Conservation (phyloP, 2,888 invertebrate genomes). For the Sylvicola fuscatus region DNA sequence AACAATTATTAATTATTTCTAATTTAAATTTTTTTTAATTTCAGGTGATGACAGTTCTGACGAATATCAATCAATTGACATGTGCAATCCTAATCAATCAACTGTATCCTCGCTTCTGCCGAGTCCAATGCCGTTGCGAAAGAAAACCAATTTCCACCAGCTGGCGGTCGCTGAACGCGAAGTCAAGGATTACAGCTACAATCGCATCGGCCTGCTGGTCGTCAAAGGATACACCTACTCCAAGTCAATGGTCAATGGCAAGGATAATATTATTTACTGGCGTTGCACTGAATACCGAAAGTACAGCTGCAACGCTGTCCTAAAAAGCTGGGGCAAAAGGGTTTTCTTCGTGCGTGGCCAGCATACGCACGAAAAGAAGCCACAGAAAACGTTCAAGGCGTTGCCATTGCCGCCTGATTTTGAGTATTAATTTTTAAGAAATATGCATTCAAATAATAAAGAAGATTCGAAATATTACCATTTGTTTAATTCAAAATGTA, state of each 20-base stretch:
- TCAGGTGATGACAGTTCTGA: no score
- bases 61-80: no score
- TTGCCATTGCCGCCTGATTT: conserved; percentile 9
- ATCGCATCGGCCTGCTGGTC: conserved; percentile 19
- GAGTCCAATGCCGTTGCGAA: no score
- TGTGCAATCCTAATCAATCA: no score
- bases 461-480: no score
- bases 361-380: conserved; percentile 18
- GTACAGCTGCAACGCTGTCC: conserved; percentile 14
- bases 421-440: not conserved
- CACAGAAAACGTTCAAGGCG: conserved; percentile 10
- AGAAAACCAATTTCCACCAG: no score
- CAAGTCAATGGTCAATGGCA: conserved; percentile 13
- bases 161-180: no score
- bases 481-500: no score
- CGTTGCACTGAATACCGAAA: conserved; percentile 17
- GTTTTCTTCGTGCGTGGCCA: conserved; percentile 11
- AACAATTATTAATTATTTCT: no score
- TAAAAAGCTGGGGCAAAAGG: conserved; percentile 18
- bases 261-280: conserved; percentile 16
- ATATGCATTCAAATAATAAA: not conserved
- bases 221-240: conserved; percentile 16
- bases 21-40: no score
- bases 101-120: no score
- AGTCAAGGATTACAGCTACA: conserved; percentile 9